Evolutionary conservation across 2,113 vertebrate species (phyloP).

Genomic region (Potamarius usumacintae): DNA sequence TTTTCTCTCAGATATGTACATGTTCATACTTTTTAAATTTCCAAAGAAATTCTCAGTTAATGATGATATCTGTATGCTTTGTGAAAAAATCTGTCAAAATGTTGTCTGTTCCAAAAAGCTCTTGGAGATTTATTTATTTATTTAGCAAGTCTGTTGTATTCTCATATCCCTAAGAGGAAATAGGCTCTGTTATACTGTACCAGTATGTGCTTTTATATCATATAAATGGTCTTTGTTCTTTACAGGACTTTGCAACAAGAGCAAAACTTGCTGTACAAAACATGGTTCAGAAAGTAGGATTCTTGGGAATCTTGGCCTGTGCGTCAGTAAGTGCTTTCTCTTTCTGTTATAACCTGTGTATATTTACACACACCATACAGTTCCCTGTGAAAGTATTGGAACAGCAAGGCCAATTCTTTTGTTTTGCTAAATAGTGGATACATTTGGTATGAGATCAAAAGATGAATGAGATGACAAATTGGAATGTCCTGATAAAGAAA

Average conservation of each 20-base stretch:
- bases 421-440: no score
- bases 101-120: neutral
- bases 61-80: neutral
- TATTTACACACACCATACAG: neutral
- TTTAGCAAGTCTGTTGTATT: neutral
- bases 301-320: conserved; percentile 96
- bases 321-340: conserved; percentile 85
- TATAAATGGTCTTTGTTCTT: conserved; percentile 34
- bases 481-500: neutral
- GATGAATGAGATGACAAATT: neutral
- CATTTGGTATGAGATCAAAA: neutral
- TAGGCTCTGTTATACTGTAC: neutral
- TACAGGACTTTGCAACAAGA: conserved; percentile 89
- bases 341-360: neutral
- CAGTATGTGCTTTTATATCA: neutral
- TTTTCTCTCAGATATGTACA: neutral
- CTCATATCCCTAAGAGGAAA: neutral
- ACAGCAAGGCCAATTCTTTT: neutral
- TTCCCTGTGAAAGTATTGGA: neutral
- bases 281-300: conserved; percentile 97
- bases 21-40: neutral
- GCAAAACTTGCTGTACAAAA: conserved; percentile 93
- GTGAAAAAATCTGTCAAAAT: neutral
- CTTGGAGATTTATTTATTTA: neutral
- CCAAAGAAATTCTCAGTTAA: neutral